A percentile compares a stretch with the other conserved stretches of the same genome.
Evolutionary conservation across 2,797 vertebrate genomes (phyloP).

Genomic region (Chromobotia macracanthus): DNA sequence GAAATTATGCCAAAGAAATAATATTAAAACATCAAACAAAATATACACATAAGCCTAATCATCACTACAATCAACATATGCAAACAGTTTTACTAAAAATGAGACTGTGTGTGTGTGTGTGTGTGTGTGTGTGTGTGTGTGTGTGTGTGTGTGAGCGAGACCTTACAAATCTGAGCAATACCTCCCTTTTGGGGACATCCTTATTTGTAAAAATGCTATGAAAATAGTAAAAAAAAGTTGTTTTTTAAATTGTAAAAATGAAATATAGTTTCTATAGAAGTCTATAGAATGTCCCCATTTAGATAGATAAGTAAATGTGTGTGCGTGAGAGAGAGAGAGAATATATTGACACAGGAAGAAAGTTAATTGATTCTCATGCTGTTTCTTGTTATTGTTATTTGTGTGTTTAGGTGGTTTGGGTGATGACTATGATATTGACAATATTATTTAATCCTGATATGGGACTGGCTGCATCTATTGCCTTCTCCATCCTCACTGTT

Average conservation of each 20-base stretch:
- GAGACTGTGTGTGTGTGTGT: too few relatives aligned
- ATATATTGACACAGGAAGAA: background rate
- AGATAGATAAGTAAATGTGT: background rate
- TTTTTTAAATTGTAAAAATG: too few relatives aligned
- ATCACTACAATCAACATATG: background rate
- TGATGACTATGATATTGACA: conserved; percentile 86
- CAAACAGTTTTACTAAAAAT: background rate
- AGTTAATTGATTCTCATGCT: background rate
- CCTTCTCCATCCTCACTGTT: conserved; percentile 88
- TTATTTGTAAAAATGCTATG: too few relatives aligned
- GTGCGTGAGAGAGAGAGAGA: background rate
- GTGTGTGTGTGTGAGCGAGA: too few relatives aligned
- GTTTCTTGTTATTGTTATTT: background rate
- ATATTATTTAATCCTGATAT: conserved; percentile 88
- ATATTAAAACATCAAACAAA: background rate
- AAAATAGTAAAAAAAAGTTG: too few relatives aligned
- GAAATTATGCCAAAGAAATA: background rate
- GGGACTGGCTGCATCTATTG: conserved; percentile 87
- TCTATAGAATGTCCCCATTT: too few relatives aligned
- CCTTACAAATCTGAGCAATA: too few relatives aligned
- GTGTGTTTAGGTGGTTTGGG: conserved; percentile 85
- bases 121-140: too few relatives aligned
- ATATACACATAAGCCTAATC: background rate
- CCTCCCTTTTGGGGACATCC: too few relatives aligned
- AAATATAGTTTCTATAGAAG: too few relatives aligned